Evolutionary conservation across 1,140 invertebrate genomes (phyloP), one percentile per base, ranked within the genome.

Genomic region (Apis florea): DNA sequence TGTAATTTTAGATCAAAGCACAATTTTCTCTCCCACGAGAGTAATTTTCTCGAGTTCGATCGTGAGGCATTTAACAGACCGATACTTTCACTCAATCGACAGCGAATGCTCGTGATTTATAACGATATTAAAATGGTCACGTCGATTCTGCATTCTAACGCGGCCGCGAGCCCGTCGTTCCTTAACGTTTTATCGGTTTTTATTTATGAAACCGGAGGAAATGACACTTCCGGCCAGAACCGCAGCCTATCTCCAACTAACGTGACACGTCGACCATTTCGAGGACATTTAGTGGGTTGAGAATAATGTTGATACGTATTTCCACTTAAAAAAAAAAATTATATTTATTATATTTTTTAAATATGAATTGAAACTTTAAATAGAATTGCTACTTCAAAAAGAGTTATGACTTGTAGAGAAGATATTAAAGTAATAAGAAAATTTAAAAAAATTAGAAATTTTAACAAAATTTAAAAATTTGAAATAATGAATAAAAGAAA

Each of bases 201-300:
- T 83, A 75, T 68, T 68, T 61, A 83, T 54, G 67, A 68, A 67
- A 69, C 69, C 64, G 79, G 68, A 83, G 82, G 82, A 83, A 83
- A 83, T 26, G 70, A 68, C 78, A 24, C 49, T 83, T 83, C 82
- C 82, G 82, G 82, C 26, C 61, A 40, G 59, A 75, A 69, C 64
- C 51, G 31, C 24, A 10, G 24, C 24, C 31, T 72, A 72, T 47
- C 53, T 59, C 68, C 4, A 26, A 26, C 49, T 8, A 70, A 24
- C 17, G n/a, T 2, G 10, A 2, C 49, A 5, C 49, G 49, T 70
- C 68, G 0, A 53, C 17, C 49, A 24, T 53, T 53, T 47, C 49
- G 0, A 69, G 2, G 15, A 17, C 13, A 12, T 31, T 26, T 12
- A 24, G 31, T 40, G 31, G 31, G 5, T 40, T 40, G 31, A 40